Evolutionary conservation across 2,888 invertebrate species (phyloP), one percentile per base, ranked within the genome.

Genomic region (Zygothrica quintamaculata): DNA sequence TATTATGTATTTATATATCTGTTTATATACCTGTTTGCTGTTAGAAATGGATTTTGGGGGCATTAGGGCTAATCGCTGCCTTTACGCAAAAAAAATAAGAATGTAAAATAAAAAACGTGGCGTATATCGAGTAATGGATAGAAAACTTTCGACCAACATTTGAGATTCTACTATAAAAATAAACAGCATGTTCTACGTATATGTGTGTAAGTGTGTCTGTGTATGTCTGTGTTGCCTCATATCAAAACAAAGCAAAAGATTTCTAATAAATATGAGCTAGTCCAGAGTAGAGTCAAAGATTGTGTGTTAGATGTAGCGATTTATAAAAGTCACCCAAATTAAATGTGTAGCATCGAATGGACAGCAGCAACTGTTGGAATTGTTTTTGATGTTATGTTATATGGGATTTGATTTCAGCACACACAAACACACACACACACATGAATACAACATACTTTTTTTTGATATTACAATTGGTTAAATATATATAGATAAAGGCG

Each of bases 291-390:
- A 52, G 62, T 47, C 59, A 71, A 82, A 77, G 72, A 79, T 69
- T 88, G 79, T 77, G 81, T 73, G 81, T 77, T 84, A 22, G 18
- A 69, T 79, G 79, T 88, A 85, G 81, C 88, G 85, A 88, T 88
- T 88, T 87, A 85, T 85, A 85, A 85, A 88, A 87, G 79, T 84
- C 85, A 81, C 53, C 75, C 66, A 84, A 80, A 86, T 82, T 75
- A 76, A 76, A 84, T 76, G 65, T 36, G 62, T 64, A 31, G 66
- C 74, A 33, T 40, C 47, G 76, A 87, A 88, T 59, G 79, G 87
- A 88, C 87, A 88, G 88, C 87, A 80, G 66, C 87, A 88, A 87
- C 88, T 88, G 87, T 71, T 22, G 68, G 77, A 64, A 76, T 71
- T 81, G 79, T 75, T 84, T 77, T 84, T 77, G 77, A 81, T 84